A percentile compares a stretch with the other conserved stretches of the same genome.
These are phyloP conservation scores for Dicerorhinus sumatrensis DNA, from an alignment of 2,113 vertebrate genomes.

Conservation along the genomic window DNA sequence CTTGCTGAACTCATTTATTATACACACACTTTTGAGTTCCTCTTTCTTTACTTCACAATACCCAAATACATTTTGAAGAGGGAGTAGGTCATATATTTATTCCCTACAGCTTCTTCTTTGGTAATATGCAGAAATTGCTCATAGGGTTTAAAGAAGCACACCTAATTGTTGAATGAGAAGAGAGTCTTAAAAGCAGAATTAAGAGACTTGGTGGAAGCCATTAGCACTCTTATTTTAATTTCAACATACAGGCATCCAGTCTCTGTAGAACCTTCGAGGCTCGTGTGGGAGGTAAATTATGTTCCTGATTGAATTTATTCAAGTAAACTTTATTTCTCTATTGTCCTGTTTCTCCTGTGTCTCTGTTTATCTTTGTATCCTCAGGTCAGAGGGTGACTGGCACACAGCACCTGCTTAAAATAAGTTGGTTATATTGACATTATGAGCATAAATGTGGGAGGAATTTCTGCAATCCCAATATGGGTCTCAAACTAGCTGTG, in stretches of 20 bases:
- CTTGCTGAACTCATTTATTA: neutral
- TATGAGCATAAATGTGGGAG: slow-evolving; percentile 7
- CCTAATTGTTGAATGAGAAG: neutral
- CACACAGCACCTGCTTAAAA: neutral
- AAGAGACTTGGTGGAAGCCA: neutral
- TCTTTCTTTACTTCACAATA: neutral
- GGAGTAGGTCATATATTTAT: neutral
- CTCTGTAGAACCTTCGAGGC: neutral
- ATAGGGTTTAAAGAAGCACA: neutral
- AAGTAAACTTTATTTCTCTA: neutral
- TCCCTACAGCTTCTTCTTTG: neutral
- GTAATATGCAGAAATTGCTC: neutral
- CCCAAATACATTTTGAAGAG: neutral
- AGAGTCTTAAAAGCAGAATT: neutral
- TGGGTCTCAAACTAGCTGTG: neutral
- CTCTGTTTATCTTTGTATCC: neutral
- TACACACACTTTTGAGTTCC: neutral
- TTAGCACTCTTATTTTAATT: neutral
- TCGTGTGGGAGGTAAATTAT: neutral
- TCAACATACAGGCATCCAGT: neutral
- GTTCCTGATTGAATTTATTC: neutral
- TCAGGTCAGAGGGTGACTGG: neutral
- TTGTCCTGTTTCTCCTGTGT: slow-evolving; percentile 1
- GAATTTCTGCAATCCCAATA: neutral
- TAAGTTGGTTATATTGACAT: neutral